Conservation (phyloP, 1,140 invertebrate genomes). For the Lepidurus arcticus region DNA sequence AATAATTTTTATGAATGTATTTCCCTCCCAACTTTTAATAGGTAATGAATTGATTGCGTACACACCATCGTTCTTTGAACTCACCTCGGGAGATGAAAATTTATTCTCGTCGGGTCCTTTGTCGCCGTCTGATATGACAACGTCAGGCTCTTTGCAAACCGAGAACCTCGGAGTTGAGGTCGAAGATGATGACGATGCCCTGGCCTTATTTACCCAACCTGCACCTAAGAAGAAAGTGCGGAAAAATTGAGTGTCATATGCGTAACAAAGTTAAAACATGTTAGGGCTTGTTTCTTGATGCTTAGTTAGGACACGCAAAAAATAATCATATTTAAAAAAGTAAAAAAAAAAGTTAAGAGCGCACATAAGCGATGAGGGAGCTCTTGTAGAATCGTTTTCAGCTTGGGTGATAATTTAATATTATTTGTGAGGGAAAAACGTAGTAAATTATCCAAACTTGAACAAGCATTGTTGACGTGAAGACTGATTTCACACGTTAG, state of each 20-base stretch:
- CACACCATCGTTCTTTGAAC: conserved; percentile 41
- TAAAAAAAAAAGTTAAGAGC: too few relatives aligned
- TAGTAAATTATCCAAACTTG: too few relatives aligned
- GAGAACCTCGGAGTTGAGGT: background rate
- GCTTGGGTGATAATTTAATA: too few relatives aligned
- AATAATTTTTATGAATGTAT: background rate
- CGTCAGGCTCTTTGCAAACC: background rate
- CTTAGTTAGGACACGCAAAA: background rate
- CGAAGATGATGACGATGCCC: conserved; percentile 10
- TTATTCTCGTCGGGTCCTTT: conserved; percentile 16
- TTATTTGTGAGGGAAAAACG: too few relatives aligned
- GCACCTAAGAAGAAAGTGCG: conserved; percentile 28
- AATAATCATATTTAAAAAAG: too few relatives aligned
- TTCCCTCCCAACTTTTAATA: background rate
- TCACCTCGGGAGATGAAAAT: conserved; percentile 31
- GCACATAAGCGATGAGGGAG: too few relatives aligned
- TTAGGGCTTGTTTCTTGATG: background rate
- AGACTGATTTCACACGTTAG: too few relatives aligned
- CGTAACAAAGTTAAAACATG: background rate
- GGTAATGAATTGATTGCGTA: conserved; percentile 40
- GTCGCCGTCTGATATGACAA: background rate
- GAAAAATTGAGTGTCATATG: background rate
- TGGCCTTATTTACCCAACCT: conserved; percentile 23
- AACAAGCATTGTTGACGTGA: too few relatives aligned
- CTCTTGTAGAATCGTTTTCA: too few relatives aligned